Conservation (phyloP, 2,113 vertebrate species). For the Xyliphius kryptos region DNA sequence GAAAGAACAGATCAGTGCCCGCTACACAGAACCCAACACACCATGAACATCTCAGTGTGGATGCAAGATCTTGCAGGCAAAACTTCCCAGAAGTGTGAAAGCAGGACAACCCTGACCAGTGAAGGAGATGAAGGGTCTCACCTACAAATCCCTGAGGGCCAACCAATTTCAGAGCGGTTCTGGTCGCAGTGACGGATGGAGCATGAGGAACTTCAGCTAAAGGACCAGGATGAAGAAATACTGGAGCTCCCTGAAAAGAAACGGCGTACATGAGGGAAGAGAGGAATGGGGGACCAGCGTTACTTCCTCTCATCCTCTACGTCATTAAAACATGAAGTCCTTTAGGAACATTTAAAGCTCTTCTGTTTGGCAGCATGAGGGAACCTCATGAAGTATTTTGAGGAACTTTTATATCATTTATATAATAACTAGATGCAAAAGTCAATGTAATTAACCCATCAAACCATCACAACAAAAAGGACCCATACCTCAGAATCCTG, state of each 20-base stretch:
- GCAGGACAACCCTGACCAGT: too few species aligned
- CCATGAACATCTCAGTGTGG: neutral
- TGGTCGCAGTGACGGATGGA: constrained; percentile 78
- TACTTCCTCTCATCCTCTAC: too few species aligned
- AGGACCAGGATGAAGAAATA: constrained; percentile 79
- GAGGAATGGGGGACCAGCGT: neutral
- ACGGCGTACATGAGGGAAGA: neutral
- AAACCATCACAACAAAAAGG: neutral
- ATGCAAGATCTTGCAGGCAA: too few species aligned
- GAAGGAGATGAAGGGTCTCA: constrained; percentile 41
- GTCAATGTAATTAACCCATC: too few species aligned
- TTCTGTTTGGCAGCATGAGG: too few species aligned
- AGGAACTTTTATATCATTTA: too few species aligned
- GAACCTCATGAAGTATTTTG: too few species aligned
- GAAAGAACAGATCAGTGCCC: neutral
- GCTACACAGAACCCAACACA: neutral
- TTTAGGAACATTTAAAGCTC: too few species aligned
- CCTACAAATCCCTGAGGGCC: constrained; percentile 80
- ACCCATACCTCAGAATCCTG: constrained; percentile 78
- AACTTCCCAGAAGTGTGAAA: constrained; percentile 4
- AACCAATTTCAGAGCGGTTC: constrained; percentile 79
- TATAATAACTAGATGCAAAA: too few species aligned
- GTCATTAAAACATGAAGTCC: too few species aligned
- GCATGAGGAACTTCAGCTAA: constrained; percentile 79
- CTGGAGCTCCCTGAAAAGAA: constrained; percentile 68